Evolutionary conservation across 1,140 invertebrate genomes (phyloP).

Genomic region (Pristionchus pacificus): DNA sequence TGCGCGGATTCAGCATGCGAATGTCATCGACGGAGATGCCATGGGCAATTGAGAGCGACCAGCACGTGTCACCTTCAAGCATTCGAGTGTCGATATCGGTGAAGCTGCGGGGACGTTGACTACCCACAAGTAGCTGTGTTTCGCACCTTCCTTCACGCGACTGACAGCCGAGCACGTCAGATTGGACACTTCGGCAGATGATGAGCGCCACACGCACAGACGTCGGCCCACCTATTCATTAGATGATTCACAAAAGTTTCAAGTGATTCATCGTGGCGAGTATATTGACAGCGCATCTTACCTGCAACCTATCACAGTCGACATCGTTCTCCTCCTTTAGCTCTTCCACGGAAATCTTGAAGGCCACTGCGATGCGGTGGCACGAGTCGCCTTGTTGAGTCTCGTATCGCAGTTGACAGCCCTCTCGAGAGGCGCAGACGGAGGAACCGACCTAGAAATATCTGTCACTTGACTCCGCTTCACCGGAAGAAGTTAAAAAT

Average conservation of each 20-base stretch:
- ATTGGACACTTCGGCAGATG: background rate
- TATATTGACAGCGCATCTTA: background rate
- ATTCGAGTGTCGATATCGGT: background rate
- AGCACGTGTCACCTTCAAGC: background rate
- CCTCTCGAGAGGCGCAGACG: background rate
- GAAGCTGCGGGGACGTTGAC: background rate
- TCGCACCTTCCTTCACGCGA: background rate
- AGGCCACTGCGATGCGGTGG: background rate
- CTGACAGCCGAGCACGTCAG: background rate
- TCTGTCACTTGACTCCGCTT: background rate
- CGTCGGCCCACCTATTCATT: background rate
- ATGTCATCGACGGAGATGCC: background rate
- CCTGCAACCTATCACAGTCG: background rate
- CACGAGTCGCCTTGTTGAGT: background rate
- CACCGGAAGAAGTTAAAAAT: conserved; percentile 6
- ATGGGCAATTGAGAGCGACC: background rate
- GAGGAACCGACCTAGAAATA: background rate
- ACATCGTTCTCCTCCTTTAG: background rate
- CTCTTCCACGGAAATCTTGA: background rate
- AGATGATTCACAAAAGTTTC: too few species aligned
- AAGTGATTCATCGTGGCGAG: background rate
- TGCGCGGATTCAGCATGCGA: background rate
- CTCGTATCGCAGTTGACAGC: background rate
- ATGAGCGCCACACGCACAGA: background rate
- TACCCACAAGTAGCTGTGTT: background rate